Evolutionary conservation across 37 sponge, comb jelly and placozoan genomes (phyloP).

Genomic region (Mnemiopsis leidyi): DNA sequence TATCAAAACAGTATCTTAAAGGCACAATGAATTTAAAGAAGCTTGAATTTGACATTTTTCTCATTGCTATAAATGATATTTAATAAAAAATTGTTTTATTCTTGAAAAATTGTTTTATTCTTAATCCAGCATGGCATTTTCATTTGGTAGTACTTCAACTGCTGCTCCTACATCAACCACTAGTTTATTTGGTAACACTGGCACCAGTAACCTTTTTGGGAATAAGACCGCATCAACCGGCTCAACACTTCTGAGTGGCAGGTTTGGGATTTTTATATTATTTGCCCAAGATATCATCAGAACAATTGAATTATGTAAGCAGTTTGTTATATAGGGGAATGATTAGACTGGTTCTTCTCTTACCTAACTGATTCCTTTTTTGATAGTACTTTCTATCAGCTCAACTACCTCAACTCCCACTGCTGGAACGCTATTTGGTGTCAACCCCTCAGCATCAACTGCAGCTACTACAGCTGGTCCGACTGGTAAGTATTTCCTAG

Average conservation of each 20-base stretch:
- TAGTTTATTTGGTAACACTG: conserved; percentile 49
- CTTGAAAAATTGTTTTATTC: too few species aligned
- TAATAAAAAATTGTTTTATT: too few species aligned
- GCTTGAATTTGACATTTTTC: too few species aligned
- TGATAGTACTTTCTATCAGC: background rate
- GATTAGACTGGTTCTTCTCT: too few species aligned
- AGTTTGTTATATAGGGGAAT: background rate
- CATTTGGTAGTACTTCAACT: background rate
- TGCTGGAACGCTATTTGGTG: conserved; percentile 55
- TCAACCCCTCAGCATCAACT: conserved; percentile 10
- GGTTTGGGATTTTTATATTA: background rate
- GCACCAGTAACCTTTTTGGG: background rate
- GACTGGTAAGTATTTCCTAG: background rate
- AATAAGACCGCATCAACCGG: background rate
- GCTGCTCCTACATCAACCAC: conserved; percentile 9
- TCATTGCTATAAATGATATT: too few species aligned
- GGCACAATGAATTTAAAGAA: too few species aligned
- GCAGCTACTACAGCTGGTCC: background rate
- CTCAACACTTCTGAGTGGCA: background rate
- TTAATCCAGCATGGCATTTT: conserved; percentile 12
- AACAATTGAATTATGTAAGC: background rate
- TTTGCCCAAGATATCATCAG: background rate
- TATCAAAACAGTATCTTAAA: too few species aligned
- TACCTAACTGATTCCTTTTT: too few species aligned
- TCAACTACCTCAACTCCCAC: conserved; percentile 8